A percentile compares a stretch with the other conserved stretches of the same genome.
Evolutionary conservation across 2,113 vertebrate species (phyloP).

Genomic region (Etheostoma spectabile): DNA sequence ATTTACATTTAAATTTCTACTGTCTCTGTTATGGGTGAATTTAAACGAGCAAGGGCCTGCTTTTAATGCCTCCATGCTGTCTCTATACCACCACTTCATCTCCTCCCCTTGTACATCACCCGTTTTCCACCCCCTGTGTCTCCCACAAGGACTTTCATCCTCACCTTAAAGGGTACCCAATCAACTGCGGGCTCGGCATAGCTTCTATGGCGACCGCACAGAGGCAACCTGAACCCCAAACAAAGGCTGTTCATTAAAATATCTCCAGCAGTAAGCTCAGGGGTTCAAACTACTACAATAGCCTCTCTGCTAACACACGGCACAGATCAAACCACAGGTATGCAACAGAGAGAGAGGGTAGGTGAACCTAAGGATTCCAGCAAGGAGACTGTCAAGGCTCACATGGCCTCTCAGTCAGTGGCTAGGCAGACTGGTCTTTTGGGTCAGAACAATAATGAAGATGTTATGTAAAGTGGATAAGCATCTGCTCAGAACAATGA

Average conservation of each 20-base stretch:
- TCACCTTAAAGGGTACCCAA: conserved; percentile 79
- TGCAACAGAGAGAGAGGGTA: conserved; percentile 58
- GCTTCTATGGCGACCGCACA: conserved; percentile 65
- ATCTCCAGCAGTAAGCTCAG: conserved; percentile 79
- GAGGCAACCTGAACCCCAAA: conserved; percentile 74
- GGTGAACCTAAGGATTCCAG: conserved; percentile 60
- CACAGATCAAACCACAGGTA: conserved; percentile 77
- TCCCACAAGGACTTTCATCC: conserved; percentile 75
- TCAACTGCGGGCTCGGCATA: conserved; percentile 62
- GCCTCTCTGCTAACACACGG: conserved; percentile 68
- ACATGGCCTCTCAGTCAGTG: conserved; percentile 45
- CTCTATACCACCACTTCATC: conserved; percentile 73
- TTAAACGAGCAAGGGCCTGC: conserved; percentile 78
- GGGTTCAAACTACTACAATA: conserved; percentile 71
- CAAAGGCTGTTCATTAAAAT: conserved; percentile 86
- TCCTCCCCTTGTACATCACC: conserved; percentile 65
- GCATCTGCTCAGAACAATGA: conserved; percentile 64
- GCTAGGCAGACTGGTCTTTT: conserved; percentile 46
- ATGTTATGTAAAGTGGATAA: conserved; percentile 62
- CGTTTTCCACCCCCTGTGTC: conserved; percentile 65
- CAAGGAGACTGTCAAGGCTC: conserved; percentile 58
- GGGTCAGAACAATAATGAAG: conserved; percentile 74
- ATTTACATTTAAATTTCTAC: conserved; percentile 86
- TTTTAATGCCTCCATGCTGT: conserved; percentile 77
- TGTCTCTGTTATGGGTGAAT: conserved; percentile 77